phyloP scores from a whole-genome alignment of 2,888 invertebrate genomes.

The Abrostola tripartita region DNA sequence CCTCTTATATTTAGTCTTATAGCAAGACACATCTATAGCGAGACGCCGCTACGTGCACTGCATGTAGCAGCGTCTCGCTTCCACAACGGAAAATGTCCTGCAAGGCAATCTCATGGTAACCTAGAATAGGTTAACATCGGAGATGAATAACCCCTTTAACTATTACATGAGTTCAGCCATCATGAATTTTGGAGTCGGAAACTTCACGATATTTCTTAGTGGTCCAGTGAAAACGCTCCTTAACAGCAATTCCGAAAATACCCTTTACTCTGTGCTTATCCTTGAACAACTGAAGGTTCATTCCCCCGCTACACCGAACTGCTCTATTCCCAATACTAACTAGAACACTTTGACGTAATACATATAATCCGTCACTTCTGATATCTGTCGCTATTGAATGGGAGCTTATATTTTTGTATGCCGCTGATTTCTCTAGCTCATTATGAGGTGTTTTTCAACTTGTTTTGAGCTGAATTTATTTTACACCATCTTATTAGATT shows the following conservation, averaged over 20 bases:
- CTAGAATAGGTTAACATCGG: no score
- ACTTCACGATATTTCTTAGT: neutral
- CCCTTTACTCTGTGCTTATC: slow-evolving; percentile 41
- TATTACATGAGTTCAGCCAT: no score
- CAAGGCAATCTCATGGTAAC: no score
- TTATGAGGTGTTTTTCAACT: neutral
- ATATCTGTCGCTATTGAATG: slow-evolving; percentile 3
- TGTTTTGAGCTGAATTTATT: neutral
- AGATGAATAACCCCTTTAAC: no score
- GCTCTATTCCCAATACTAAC: slow-evolving; percentile 11
- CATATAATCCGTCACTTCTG: slow-evolving; percentile 4
- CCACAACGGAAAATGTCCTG: no score
- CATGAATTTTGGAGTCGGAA: neutral
- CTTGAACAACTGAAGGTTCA: slow-evolving; percentile 62
- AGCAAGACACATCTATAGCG: no score
- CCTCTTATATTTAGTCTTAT: no score
- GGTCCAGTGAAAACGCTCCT: slow-evolving; percentile 20
- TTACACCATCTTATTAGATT: no score
- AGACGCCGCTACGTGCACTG: no score
- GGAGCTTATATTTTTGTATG: neutral
- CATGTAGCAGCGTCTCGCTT: no score
- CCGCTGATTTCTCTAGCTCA: neutral
- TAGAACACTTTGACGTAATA: slow-evolving; percentile 42
- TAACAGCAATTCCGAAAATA: slow-evolving; percentile 34
- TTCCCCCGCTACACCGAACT: slow-evolving; percentile 47